Conservation (phyloP, 2,797 vertebrate genomes). For the Pseudotriccus pelzelni region DNA sequence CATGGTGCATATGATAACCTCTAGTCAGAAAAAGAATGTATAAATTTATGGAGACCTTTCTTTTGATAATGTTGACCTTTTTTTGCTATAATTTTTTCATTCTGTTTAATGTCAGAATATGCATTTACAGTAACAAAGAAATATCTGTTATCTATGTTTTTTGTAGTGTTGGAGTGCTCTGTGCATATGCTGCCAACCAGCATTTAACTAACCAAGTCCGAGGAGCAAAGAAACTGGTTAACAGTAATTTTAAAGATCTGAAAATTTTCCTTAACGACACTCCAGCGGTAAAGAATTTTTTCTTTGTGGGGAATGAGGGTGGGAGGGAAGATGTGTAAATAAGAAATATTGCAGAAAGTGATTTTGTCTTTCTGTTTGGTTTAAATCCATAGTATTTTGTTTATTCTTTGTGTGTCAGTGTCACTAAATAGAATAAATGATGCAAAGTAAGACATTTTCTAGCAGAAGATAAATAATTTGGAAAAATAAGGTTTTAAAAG, state of each 20-base stretch:
- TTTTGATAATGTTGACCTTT: background rate
- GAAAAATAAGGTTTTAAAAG: background rate
- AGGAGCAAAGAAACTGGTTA: constrained; percentile 82
- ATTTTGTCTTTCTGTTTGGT: background rate
- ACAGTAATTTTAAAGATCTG: constrained; percentile 93
- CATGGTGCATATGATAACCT: background rate
- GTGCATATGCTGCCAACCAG: constrained; percentile 89
- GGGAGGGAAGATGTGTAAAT: background rate
- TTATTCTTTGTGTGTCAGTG: background rate
- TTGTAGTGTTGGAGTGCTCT: constrained; percentile 87
- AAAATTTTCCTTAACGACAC: constrained; percentile 83
- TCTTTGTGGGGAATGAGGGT: background rate
- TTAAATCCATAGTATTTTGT: background rate
- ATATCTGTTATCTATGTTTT: background rate
- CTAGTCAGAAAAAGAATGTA: background rate
- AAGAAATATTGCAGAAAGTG: background rate
- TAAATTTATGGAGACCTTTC: background rate
- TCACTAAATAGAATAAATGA: background rate
- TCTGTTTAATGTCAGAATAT: background rate
- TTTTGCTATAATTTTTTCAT: background rate
- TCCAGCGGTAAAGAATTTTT: constrained; percentile 80
- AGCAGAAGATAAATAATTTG: background rate
- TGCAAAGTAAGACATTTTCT: background rate
- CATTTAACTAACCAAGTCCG: constrained; percentile 87
- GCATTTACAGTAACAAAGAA: background rate